Base-by-base conservation (phyloP, 2,888 invertebrate genomes). In the Scrobipalpa costella region DNA sequence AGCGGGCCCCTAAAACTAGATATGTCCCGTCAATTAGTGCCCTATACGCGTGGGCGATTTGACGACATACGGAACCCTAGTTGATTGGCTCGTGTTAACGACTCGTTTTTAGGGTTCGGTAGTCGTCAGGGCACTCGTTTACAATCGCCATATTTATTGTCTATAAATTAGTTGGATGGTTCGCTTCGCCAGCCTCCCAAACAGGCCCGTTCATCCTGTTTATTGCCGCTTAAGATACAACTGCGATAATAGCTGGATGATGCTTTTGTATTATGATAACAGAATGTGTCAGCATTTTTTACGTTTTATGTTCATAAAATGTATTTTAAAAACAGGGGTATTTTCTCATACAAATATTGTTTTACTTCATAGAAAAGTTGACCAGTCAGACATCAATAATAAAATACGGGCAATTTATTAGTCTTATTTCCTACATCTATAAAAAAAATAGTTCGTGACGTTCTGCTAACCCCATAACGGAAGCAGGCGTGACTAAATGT, bases 161-260 rank as follows among this genome's bases (percentile, higher is more conserved):
- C 80, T 73, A 78, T 79, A 79, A 79, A 80, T 83, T 75, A 76
- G 69, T 71, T 77, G 76, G 73, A 78, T 77, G 72, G 76, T 67
- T 68, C 27, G 44, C 64, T 67, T 68, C 27, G 44, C 64, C 44
- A 64, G 66, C 38, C 49, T 57, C 34, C 34, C 15, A 34, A 57
- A 34, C 57, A 34, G 5, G 40, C 27, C 6, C 0, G 19, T 52
- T 52, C 11, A 21, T 52, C 21, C 19, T 21, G 40, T 55, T 44
- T 40, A 55, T 40, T 62, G 55, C 55, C n/a, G 27, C 40, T 57
- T 8, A 34, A 33, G 27, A 52, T 52, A 21, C 50, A 52, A 21
- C 21, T 13, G 6, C 27, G 50, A 21, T 13, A 21, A 21, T 52
- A 52, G 11, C 13, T 9, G 27, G 13, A 21, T 21, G 13, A 21